Evolutionary conservation across 92 coral and sea anemone species (phyloP).

Genomic region (Paramuricea clavata): DNA sequence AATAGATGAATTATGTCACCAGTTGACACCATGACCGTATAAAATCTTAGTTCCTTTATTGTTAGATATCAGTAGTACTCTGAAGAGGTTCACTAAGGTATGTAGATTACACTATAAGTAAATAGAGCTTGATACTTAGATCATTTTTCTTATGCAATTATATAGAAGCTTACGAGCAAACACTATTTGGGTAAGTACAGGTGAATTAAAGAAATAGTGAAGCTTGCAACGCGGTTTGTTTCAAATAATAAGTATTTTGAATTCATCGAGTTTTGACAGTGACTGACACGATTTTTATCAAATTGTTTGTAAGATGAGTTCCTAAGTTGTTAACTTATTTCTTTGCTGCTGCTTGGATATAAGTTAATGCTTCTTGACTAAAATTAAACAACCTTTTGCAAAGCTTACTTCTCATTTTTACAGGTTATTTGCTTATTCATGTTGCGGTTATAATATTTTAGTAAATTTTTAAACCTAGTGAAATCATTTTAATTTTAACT

Average conservation of each 20-base stretch:
- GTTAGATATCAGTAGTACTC: constrained; percentile 42
- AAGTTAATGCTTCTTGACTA: too few relatives aligned
- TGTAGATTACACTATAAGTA: neutral
- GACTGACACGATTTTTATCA: neutral
- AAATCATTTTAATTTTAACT: neutral
- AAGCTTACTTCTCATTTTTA: neutral
- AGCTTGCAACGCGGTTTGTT: neutral
- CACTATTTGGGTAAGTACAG: neutral
- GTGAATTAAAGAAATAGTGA: neutral
- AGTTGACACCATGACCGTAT: constrained; percentile 30
- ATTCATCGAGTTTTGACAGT: neutral
- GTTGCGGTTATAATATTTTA: too few relatives aligned
- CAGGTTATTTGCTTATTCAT: neutral
- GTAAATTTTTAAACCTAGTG: neutral
- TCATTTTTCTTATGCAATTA: neutral
- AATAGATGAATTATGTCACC: constrained; percentile 52
- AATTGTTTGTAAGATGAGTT: neutral
- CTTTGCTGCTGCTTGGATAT: too few relatives aligned
- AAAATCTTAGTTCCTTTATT: constrained; percentile 17
- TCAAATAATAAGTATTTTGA: neutral
- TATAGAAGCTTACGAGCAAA: too few relatives aligned
- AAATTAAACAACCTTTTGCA: too few relatives aligned
- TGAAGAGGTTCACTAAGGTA: constrained; percentile 45
- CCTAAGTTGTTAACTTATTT: neutral
- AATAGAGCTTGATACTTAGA: neutral